Evolutionary conservation across 1,140 invertebrate genomes (phyloP), one percentile per base, ranked within the genome.

Genomic region (Lepidotrigona ventralis): DNA sequence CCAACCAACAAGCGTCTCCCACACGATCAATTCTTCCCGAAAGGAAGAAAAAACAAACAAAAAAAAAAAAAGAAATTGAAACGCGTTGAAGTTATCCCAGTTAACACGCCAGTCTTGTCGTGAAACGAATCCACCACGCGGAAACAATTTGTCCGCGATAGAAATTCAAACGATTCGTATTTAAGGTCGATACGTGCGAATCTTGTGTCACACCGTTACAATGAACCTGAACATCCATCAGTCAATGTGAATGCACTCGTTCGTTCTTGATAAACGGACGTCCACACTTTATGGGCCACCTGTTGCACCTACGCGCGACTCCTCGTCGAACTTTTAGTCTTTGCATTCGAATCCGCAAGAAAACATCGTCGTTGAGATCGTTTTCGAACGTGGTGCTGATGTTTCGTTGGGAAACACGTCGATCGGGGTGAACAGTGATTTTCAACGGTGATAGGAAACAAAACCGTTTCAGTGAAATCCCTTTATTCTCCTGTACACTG

Each of bases 241-340:
- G 91, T 92, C 91, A 92, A 91, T 92, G 87, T 88, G 85, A 90
- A 91, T 91, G 88, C 91, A 92, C 91, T 92, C 90, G 90, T 92
- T 92, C 91, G 91, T 91, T 88, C 91, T 92, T 92, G 91, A 91
- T 91, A 92, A 92, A 91, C 91, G 91, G 91, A 92, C 91, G 91
- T 91, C 89, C 89, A 90, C 88, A 89, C 88, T 92, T 91, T 92
- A 92, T 91, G 89, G 89, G 90, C 91, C 91, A 92, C 91, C 91
- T 92, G 91, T 92, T 92, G 91, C 90, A 85, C 86, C 85, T 86
- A 90, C 89, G 91, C 90, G 86, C 88, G 84, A 88, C 90, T 90
- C 90, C 85, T 90, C 87, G 85, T 88, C 88, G 85, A 90, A 91
- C 89, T 91, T 91, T 91, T 88, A 91, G 90, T 89, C 90, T 90